These are phyloP conservation scores for Oegoconia quadripuncta DNA, from an alignment of 2,888 invertebrate species.

Conservation along the genomic window DNA sequence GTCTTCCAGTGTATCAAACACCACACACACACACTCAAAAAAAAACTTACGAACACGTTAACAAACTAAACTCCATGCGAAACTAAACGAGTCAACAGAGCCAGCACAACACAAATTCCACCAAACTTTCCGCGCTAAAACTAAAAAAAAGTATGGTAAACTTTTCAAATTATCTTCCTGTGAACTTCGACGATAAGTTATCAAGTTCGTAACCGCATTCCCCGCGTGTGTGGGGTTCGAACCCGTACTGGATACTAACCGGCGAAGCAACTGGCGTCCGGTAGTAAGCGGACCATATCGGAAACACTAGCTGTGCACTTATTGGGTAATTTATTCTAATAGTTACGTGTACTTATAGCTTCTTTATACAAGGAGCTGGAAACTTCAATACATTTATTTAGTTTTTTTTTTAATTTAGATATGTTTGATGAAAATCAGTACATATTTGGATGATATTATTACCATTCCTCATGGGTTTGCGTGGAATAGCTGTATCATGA, in stretches of 20 bases:
- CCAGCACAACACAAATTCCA: too few species aligned
- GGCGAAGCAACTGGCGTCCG: slow-evolving; percentile 67
- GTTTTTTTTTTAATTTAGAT: too few species aligned
- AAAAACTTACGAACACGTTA: not conserved
- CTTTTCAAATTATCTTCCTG: slow-evolving; percentile 1
- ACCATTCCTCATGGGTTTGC: too few species aligned
- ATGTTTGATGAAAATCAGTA: too few species aligned
- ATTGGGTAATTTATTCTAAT: slow-evolving; percentile 58
- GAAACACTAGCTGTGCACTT: slow-evolving; percentile 59
- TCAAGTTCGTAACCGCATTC: slow-evolving; percentile 24
- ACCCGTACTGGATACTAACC: slow-evolving; percentile 65
- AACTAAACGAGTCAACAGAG: too few species aligned
- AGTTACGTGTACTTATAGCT: too few species aligned
- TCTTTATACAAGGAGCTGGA: too few species aligned
- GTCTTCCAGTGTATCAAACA: not conserved
- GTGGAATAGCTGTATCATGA: too few species aligned
- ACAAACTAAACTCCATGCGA: slow-evolving; percentile 12
- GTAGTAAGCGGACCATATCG: slow-evolving; percentile 64
- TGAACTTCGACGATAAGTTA: slow-evolving; percentile 11
- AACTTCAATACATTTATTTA: too few species aligned
- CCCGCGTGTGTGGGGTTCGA: slow-evolving; percentile 72
- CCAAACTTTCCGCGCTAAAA: too few species aligned
- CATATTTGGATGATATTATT: too few species aligned
- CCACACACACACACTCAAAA: not conserved
- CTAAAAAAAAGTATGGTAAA: too few species aligned